A percentile compares a stretch with the other conserved stretches of the same genome.
phyloP scores from a whole-genome alignment of 2,113 vertebrate species.

The Uria lomvia region DNA sequence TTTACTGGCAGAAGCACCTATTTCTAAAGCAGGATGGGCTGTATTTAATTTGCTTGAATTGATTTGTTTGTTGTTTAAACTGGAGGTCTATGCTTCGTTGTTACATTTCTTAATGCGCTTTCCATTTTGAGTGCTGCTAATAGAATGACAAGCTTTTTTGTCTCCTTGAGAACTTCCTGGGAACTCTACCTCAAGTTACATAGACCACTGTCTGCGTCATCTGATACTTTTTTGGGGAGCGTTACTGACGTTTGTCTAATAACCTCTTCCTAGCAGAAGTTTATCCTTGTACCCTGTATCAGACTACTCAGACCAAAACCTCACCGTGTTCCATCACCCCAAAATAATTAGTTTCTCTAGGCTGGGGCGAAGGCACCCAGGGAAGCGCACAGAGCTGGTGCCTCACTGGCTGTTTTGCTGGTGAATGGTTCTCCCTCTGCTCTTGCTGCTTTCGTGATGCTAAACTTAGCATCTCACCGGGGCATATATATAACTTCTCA shows the following conservation, averaged over 20 bases:
- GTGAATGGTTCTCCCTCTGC: background rate
- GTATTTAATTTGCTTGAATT: background rate
- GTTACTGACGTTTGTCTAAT: background rate
- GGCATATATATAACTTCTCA: background rate
- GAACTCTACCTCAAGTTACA: background rate
- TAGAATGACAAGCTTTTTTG: background rate
- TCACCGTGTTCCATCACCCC: accelerated
- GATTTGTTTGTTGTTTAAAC: background rate
- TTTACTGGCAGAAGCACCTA: background rate
- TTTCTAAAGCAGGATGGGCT: background rate
- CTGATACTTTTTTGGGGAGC: background rate
- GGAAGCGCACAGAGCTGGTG: background rate
- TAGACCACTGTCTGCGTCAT: accelerated
- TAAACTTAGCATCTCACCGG: background rate
- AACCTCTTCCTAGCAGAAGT: background rate
- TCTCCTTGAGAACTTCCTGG: background rate
- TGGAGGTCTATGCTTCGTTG: background rate
- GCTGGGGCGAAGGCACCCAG: background rate
- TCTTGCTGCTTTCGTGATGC: background rate
- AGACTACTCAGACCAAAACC: too few relatives aligned
- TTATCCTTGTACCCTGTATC: accelerated
- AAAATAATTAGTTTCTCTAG: background rate
- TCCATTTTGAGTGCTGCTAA: background rate
- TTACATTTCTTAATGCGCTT: background rate
- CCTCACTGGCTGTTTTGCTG: background rate